Evolutionary conservation across 2,888 invertebrate genomes (phyloP), one percentile per base, ranked within the genome.

Genomic region (Busseola fusca): DNA sequence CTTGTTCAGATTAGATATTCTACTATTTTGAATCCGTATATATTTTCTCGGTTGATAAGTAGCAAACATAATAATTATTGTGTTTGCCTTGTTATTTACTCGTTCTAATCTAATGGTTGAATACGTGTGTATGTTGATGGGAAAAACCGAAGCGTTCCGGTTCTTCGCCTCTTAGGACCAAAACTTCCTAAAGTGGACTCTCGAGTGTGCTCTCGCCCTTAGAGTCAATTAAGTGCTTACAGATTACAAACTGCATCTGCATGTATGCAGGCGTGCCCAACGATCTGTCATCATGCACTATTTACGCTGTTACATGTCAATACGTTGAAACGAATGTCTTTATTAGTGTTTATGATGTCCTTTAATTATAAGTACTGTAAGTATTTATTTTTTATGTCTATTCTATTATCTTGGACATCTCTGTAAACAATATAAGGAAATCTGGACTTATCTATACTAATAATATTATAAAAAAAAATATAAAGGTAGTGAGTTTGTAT

Each of bases 241-340:
- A 78, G 73, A 80, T 80, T 69, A 73, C 48, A 34, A 57, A 73
- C 54, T 50, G 50, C 57, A 80, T 80, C 58, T 76, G 76, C 65
- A 63, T 71, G 21, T 59, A 25, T 40, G 45, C 76, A 69, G 82
- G 79, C 65, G 69, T 25, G 79, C 48, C 69, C 52, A 21, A 18
- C 58, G 54, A 57, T 81, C 68, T 69, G 68, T 81, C 78, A 76
- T 79, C 79, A 80, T 52, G 81, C 78, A 78, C 73, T 81, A 66
- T 57, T 80, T 78, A 57, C 67, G 65, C 42, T 45, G 68, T 48
- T 65, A 52, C 52, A 56, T 56, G 58, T 56, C 45, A 50, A 45
- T 68, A 40, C 12, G 12, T 52, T 66, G 27, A 56, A 69, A 64
- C 56, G 14, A 14, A 68, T 58, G 45, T 59, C 73, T 72, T 58